Base-by-base conservation (phyloP, 2,113 vertebrate genomes). In the Pungitius pungitius region DNA sequence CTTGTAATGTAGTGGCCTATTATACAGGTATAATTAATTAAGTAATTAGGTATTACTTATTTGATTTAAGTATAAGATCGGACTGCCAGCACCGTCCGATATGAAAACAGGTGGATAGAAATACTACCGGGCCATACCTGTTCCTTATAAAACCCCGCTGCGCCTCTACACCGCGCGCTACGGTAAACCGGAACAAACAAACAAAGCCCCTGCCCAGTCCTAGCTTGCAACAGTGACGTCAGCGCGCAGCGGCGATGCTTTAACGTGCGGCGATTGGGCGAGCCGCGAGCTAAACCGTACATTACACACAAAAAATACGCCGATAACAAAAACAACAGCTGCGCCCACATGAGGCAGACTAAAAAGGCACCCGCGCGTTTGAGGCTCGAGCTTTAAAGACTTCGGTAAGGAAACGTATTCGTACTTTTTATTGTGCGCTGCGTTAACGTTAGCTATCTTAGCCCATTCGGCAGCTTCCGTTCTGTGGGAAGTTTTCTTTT, bases 191-290 rank as follows among this genome's bases (percentile, higher is more conserved):
- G 37, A 12, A 60, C 33, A 89, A 52, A 86, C 77, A 92, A 93
- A 92, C 87, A 92, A 91, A 84, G 73, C 85, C 58, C 27, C 69
- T 39, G 75, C 74, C 77, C 69, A 81, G 84, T 92, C 85, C 87
- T 90, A 59, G 90, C 87, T 90, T 89, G 91, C 92, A 91, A 92
- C 92, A 92, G 90, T 93, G 93, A 94, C 91, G 92, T 92, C 86
- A 90, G 47, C 81, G 85, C 77, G 87, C 81, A 59, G 87, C 47
- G 77, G 77, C 78, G 78, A 58, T 35, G 60, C 39, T n/a, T 24
- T 55, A 71, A 74, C 84, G 73, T 80, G 37, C 62, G 30, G 75
- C 76, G 78, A 92, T 92, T 92, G 91, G 92, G 79, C 39, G 81
- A 87, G 82, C 80, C 64, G 39, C 62, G 42, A 77, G 84, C 77